Percentiles rank a stretch among this genome's conserved stretches.
phyloP scores from a whole-genome alignment of 2,113 vertebrate species.

The Lampris incognitus region DNA sequence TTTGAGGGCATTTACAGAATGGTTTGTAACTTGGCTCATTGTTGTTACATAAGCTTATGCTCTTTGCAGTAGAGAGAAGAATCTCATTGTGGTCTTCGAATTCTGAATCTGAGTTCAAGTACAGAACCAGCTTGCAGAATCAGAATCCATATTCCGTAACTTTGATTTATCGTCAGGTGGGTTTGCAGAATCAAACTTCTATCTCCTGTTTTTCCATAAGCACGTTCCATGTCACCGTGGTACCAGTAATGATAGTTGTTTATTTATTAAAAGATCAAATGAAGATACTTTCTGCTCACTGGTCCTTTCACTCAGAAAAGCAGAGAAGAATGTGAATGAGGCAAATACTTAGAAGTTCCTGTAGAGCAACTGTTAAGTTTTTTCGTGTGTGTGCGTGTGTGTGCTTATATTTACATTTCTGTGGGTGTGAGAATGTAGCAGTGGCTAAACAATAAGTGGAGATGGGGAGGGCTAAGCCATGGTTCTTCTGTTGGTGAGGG shows the following conservation, averaged over 20 bases:
- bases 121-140: conserved; percentile 38
- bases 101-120: conserved; percentile 18
- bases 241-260: too few species aligned
- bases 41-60: neutral
- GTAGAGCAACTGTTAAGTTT: too few species aligned
- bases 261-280: too few species aligned
- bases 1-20: neutral
- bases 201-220: too few species aligned
- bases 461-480: neutral
- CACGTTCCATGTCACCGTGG: too few species aligned
- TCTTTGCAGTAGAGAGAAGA: conserved; percentile 10
- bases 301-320: too few species aligned
- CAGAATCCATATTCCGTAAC: neutral
- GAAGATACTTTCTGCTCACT: too few species aligned
- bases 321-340: too few species aligned
- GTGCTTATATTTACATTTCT: neutral
- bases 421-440: neutral
- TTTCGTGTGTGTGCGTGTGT: too few species aligned
- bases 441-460: neutral
- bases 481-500: conserved; percentile 16
- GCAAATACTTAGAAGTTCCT: too few species aligned
- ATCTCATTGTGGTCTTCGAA: neutral
- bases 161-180: too few species aligned
- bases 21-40: neutral
- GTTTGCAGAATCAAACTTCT: too few species aligned